A percentile compares a stretch with the other conserved stretches of the same genome.
Conservation (phyloP, 2,113 vertebrate species). For the Acrocephalus arundinaceus region DNA sequence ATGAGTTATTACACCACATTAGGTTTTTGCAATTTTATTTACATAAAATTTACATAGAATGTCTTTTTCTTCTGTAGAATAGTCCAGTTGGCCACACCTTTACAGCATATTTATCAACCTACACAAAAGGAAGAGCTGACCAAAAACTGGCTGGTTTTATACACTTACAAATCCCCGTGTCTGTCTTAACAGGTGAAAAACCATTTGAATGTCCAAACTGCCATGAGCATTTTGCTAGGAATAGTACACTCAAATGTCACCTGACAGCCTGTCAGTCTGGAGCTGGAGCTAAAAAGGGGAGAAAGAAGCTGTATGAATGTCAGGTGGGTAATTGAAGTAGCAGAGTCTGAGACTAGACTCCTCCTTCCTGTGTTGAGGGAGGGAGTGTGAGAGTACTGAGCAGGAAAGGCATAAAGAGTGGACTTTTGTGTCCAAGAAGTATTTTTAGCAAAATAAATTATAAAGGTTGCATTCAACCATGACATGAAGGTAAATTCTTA, state of each 20-base stretch:
- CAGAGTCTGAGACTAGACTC: neutral
- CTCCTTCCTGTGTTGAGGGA: neutral
- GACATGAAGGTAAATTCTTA: neutral
- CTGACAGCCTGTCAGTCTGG: constrained; percentile 94
- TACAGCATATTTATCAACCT: neutral
- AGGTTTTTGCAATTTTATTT: neutral
- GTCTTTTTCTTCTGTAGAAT: neutral
- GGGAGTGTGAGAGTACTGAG: neutral
- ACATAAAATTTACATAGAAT: neutral
- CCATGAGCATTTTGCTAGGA: constrained; percentile 93
- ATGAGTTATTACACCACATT: neutral
- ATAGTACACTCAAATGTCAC: constrained; percentile 97
- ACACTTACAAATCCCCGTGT: neutral
- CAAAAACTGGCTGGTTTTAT: neutral
- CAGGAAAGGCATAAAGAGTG: neutral
- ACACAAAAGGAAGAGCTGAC: neutral
- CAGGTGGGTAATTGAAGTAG: constrained; percentile 81
- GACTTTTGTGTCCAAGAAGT: neutral
- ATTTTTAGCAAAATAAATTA: neutral
- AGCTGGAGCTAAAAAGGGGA: constrained; percentile 94
- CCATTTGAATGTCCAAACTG: constrained; percentile 97
- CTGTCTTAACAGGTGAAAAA: constrained; percentile 87
- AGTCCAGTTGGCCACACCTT: neutral
- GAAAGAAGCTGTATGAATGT: constrained; percentile 97
- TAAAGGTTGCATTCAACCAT: neutral